Evolutionary conservation across 2,888 invertebrate genomes (phyloP), one percentile per base, ranked within the genome.

Genomic region (Tinea trinotella): DNA sequence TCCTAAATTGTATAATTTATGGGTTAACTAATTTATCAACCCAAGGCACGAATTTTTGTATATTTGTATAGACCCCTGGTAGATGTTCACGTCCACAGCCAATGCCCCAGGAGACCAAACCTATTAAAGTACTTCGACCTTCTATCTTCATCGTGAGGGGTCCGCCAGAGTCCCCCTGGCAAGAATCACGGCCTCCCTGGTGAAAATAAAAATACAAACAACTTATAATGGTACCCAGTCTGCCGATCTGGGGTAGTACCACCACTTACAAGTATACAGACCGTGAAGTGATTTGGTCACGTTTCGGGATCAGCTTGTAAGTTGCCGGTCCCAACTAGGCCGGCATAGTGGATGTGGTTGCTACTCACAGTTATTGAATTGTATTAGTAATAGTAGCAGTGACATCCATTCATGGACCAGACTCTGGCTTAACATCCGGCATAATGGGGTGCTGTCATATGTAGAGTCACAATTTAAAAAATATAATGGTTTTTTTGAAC

Each of bases 41-140:
- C 96, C 96, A 96, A 15, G 95, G 95, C 60, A 95, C 94, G 70
- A 96, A 96, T 71, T 94, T 94, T 71, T 96, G 95, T 68, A 96
- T 95, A 65, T 96, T 96, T 0, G 96, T 96, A 69, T 96, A 96
- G 3, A 96, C 96, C 1, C 96, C 96, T 0, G 96, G 96, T 5
- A 96, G 76, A 64, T 96, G 95, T 65, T 96, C 95, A 0, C 96
- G 86, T 0, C 96, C 96, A 64, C 96, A 96, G 55, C 95, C 95
- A 61, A 96, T 96, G 57, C 95, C 95, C 96, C 96, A 96, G 0
- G 95, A 95, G 0, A 94, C 96, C 0, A 96, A 88, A 0, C 96
- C 96, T 34, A 96, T 93, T 15, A 96, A 87, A 30, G 95, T 95
- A 76, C 93, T 93, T 49, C 95, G 89, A 3, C 96, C 96, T 57